Base-by-base conservation (phyloP, 2,888 invertebrate genomes). In the Dicyrtoma fusca region DNA sequence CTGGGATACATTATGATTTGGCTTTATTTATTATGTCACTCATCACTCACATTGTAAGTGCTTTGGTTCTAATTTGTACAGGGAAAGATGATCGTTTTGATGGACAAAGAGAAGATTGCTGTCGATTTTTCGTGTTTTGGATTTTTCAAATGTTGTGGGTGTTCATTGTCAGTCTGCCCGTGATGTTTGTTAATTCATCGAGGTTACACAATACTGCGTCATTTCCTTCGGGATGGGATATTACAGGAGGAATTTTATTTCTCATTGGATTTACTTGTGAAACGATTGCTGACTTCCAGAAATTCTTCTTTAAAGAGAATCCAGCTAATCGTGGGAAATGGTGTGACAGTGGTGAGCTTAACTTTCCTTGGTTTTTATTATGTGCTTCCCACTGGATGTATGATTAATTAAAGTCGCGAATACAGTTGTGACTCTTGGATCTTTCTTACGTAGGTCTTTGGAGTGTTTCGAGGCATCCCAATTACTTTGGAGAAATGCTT, bases 101-200 rank as follows among this genome's bases (percentile, higher is more conserved):
- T 82, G 95, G 95, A 83, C 90, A 91, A 72, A 89, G 91, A 78
- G 91, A 92, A 80, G 95, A 94, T 82, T 89, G 91, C 19, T 88
- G 94, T 68, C 87, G 94, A 80, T 95, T 94, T 83, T 94, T 93
- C n/a, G 90, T 94, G 5, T 95, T 95, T 83, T 96, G 95, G 89
- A 92, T 92, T 0, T 95, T 95, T 84, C 92, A 92, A 88, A 92
- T 91, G 85, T 83, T 95, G 25, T 96, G 95, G 95, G 95, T 95
- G 49, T 94, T 92, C 82, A 87, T 92, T 19, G 95, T 95, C 26
- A 95, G 95, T 84, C 86, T 95, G 77, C 94, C 95, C 13, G 94
- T 95, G 25, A 94, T 95, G 71, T 92, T 95, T 75, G 91, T 94
- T 76, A 94, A 94, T 83, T 93, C 94, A 1, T 91, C 91, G 13